Base-by-base conservation (phyloP, 2,888 invertebrate genomes). In the Meiosimyza decipiens region DNA sequence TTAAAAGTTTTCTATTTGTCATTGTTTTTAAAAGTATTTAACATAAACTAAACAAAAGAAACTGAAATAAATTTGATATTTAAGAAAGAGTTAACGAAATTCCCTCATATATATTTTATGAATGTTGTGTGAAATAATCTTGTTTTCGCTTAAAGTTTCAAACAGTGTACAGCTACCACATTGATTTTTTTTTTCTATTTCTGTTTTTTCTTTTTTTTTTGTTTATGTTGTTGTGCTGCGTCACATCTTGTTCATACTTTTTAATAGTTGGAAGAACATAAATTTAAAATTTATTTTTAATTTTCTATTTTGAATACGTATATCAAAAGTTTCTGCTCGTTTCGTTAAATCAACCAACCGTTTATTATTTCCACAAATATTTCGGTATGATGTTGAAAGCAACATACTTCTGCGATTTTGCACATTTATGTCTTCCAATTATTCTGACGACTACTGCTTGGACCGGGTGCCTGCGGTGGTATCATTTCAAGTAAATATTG, bases 401-500 rank as follows among this genome's bases (percentile, higher is more conserved):
- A 28, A 28, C 28, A 28, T 28, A 28, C 4, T 28, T 28, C 28
- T 28, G 28, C 28, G 4, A 15, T 15, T 33, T 50, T 28, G 28
- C 18, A 74, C 28, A 47, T 78, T 83, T 84, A 87, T 78, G 87
- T 87, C 82, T 87, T 87, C 87, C 87, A 87, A 75, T 87, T 87
- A 73, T 87, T 87, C 76, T 88, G 87, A 74, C 87, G 86, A 82
- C 82, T 86, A 72, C 83, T 86, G 75, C 85, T 86, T 63, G 87
- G 83, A 71, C 85, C 86, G 54, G 86, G 84, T 77, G 86, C 81
- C 79, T 82, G 86, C 28, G 86, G 91, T 18, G 86, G 91, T 83
- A 98, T 96, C 96, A 98, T 97, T 87, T 98, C 98, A 76, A 98
- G 91, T 83, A 98, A 90, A 89, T 98, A 98, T 89, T 98, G 98